Evolutionary conservation across 1,140 invertebrate genomes (phyloP).

Genomic region (Acarapis woodi): DNA sequence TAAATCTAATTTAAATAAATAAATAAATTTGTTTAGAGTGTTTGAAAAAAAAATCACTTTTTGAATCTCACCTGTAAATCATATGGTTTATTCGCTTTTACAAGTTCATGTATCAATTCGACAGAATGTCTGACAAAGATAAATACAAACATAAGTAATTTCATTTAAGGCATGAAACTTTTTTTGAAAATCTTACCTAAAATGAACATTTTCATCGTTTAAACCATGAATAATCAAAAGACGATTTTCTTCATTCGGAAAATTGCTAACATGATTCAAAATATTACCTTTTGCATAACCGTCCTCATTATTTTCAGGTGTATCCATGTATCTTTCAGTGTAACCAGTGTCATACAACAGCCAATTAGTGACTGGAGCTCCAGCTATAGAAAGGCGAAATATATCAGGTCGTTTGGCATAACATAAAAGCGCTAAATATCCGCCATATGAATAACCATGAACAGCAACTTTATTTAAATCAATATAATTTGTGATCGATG

Average conservation of each 20-base stretch:
- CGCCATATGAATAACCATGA: constrained; percentile 88
- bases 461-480: constrained; percentile 74
- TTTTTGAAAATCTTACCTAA: no score
- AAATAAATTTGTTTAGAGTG: background rate
- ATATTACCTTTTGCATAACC: constrained; percentile 49
- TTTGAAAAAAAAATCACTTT: constrained; percentile 8
- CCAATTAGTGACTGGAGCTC: constrained; percentile 91
- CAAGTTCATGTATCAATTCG: constrained; percentile 55
- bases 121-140: constrained; percentile 58
- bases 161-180: no score
- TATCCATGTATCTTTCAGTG: constrained; percentile 87
- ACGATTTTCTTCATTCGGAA: constrained; percentile 73
- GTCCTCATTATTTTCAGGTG: constrained; percentile 43
- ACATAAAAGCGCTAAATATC: constrained; percentile 24
- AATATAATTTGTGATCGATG: constrained; percentile 50
- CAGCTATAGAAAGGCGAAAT: constrained; percentile 34
- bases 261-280: constrained; percentile 42
- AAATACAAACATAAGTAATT: no score
- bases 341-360: constrained; percentile 79
- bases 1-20: constrained; percentile 30
- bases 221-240: constrained; percentile 89
- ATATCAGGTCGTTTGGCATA: constrained; percentile 21
- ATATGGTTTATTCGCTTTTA: constrained; percentile 72
- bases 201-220: constrained; percentile 99
- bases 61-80: constrained; percentile 35